Evolutionary conservation across 2,888 invertebrate genomes (phyloP).

Genomic region (Matsumyia berberina): DNA sequence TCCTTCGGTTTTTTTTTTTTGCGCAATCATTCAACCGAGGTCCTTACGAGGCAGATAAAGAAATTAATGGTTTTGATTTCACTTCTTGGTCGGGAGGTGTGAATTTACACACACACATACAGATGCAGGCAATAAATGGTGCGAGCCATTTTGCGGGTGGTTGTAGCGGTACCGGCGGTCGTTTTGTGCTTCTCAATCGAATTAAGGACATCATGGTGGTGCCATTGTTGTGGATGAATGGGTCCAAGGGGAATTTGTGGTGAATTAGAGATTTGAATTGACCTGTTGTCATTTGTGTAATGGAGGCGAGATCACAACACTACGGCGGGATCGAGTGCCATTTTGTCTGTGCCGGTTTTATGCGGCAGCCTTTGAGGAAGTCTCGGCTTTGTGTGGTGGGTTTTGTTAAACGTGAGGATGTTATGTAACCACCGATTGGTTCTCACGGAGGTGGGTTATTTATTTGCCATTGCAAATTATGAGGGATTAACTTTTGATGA

Average conservation of each 20-base stretch:
- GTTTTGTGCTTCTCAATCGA: conserved; percentile 60
- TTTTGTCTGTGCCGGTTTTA: conserved; percentile 64
- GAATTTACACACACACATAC: conserved; percentile 65
- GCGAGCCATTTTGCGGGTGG: conserved; percentile 66
- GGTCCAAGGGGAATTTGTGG: conserved; percentile 27
- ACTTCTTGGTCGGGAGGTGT: conserved; percentile 62
- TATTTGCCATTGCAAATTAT: conserved; percentile 56
- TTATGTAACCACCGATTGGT: conserved; percentile 57
- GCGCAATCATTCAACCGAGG: conserved; percentile 68
- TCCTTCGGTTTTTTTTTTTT: conserved; percentile 44
- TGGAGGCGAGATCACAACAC: conserved; percentile 58
- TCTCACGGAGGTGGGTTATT: conserved; percentile 37
- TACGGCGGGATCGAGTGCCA: conserved; percentile 63
- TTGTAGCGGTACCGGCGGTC: conserved; percentile 38
- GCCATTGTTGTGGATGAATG: conserved; percentile 57
- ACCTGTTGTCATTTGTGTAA: conserved; percentile 71
- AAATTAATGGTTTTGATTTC: conserved; percentile 70
- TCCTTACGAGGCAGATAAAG: conserved; percentile 66
- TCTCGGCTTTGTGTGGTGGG: conserved; percentile 43
- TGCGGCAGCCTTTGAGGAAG: conserved; percentile 54
- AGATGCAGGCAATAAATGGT: conserved; percentile 60
- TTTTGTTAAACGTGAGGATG: conserved; percentile 65
- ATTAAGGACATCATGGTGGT: conserved; percentile 67
- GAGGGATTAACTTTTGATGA: conserved; percentile 48
- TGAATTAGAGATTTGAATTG: conserved; percentile 63